Conservation (phyloP, 2,797 vertebrate species). For the Chelon labrosus region DNA sequence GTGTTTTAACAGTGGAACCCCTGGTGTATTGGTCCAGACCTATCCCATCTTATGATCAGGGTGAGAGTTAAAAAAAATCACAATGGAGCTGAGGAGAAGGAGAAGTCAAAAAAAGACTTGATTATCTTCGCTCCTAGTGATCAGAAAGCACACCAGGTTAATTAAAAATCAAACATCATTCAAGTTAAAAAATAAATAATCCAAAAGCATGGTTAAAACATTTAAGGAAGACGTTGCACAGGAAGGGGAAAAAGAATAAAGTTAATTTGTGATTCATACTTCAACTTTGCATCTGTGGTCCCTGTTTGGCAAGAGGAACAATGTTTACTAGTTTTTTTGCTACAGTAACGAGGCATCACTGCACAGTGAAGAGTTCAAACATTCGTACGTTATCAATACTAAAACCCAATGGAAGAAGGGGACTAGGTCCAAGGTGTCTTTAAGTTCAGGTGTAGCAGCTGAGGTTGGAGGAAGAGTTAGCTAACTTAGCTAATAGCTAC, state of each 20-base stretch:
- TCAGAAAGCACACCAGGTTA: constrained; percentile 47
- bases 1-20: constrained; percentile 34
- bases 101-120: constrained; percentile 29
- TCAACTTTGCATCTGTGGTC: constrained; percentile 52
- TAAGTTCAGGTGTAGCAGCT: constrained; percentile 69
- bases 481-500: constrained; percentile 60
- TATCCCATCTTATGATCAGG: constrained; percentile 7
- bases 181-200: constrained; percentile 78
- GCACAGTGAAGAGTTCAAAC: constrained; percentile 61
- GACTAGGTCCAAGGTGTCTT: constrained; percentile 61
- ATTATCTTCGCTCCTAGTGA: constrained; percentile 54
- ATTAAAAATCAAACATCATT: constrained; percentile 50
- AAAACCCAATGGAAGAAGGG: constrained; percentile 55
- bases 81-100: constrained; percentile 6
- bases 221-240: constrained; percentile 57
- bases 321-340: constrained; percentile 38
- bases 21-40: constrained; percentile 41
- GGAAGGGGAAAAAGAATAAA: constrained; percentile 1
- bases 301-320: constrained; percentile 68
- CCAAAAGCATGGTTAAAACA: constrained; percentile 59
- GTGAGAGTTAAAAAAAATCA: constrained; percentile 38
- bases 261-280: constrained; percentile 53
- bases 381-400: constrained; percentile 53
- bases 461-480: constrained; percentile 60
- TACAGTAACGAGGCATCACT: constrained; percentile 47